Evolutionary conservation across 1,140 invertebrate species (phyloP).

Genomic region (Drosophila truncata): DNA sequence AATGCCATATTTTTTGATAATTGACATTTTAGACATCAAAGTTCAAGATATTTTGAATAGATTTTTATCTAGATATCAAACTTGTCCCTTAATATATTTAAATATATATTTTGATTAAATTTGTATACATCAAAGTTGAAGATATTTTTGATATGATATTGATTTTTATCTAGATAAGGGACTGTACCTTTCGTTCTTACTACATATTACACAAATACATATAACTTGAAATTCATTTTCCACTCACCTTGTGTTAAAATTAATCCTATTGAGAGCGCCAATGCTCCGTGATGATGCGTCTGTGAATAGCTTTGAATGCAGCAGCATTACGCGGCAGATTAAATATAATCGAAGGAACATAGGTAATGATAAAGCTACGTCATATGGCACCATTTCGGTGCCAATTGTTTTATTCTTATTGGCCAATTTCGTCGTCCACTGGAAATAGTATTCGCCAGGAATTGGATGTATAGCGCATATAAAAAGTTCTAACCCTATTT

Average conservation of each 20-base stretch:
- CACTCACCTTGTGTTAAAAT: conserved; percentile 96
- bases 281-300: conserved; percentile 97
- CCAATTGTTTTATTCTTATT: conserved; percentile 95
- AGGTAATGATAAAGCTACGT: conserved; percentile 98
- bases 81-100: too few species aligned
- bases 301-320: conserved; percentile 99
- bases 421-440: conserved; percentile 97
- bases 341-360: conserved; percentile 99
- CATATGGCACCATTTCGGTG: conserved; percentile 94
- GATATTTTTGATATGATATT: not conserved
- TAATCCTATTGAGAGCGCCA: conserved; percentile 99
- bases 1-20: too few species aligned
- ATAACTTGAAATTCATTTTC: not conserved
- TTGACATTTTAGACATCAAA: too few species aligned
- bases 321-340: conserved; percentile 99
- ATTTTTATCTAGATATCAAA: too few species aligned
- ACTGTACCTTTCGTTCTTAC: too few species aligned
- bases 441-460: conserved; percentile 97
- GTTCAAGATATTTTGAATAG: too few species aligned
- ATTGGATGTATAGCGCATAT: conserved; percentile 99
- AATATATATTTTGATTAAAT: too few species aligned
- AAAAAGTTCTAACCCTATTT: conserved; percentile 96
- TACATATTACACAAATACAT: not conserved
- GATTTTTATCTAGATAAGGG: too few species aligned
- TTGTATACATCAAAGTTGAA: not conserved